These are phyloP conservation scores for Borostomias antarcticus DNA, from an alignment of 2,797 vertebrate species.

Conservation along the genomic window DNA sequence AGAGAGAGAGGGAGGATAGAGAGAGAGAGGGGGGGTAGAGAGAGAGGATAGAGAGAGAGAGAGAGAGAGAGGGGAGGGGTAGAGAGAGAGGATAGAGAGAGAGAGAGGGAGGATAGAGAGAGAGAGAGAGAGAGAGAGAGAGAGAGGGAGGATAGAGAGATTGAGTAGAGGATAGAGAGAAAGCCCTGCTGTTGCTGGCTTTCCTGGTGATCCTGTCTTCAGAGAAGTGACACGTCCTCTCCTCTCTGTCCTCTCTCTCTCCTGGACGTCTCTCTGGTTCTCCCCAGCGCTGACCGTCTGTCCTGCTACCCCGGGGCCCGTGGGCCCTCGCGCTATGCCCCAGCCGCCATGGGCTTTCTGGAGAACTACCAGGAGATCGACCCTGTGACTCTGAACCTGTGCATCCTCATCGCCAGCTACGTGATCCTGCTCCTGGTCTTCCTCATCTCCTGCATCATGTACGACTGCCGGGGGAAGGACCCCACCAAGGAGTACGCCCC, in stretches of 20 bases:
- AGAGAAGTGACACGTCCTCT: background rate
- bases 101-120: background rate
- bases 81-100: background rate
- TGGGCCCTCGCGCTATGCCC: slow-evolving; percentile 56
- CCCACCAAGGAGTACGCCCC: slow-evolving; percentile 91
- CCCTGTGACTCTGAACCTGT: slow-evolving; percentile 95
- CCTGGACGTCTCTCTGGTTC: background rate
- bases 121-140: background rate
- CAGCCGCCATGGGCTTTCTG: slow-evolving; percentile 74
- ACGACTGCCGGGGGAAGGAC: slow-evolving; percentile 96
- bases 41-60: background rate
- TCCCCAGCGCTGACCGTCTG: slow-evolving; percentile 22
- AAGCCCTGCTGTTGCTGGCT: slow-evolving; percentile 47
- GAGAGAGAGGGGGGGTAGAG: background rate
- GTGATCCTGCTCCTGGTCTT: slow-evolving; percentile 97
- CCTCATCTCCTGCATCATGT: slow-evolving; percentile 94
- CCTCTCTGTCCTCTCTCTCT: background rate
- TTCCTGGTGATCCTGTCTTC: slow-evolving; percentile 12
- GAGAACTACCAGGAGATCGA: slow-evolving; percentile 94
- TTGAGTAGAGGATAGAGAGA: slow-evolving; percentile 14
- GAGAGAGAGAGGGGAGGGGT: slow-evolving; percentile 22
- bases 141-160: background rate
- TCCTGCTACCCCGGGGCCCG: slow-evolving; percentile 25
- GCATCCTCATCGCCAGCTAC: slow-evolving; percentile 95
- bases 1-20: slow-evolving; percentile 6